phyloP scores from a whole-genome alignment of 2,113 vertebrate species.

The Aviceda subcristata region DNA sequence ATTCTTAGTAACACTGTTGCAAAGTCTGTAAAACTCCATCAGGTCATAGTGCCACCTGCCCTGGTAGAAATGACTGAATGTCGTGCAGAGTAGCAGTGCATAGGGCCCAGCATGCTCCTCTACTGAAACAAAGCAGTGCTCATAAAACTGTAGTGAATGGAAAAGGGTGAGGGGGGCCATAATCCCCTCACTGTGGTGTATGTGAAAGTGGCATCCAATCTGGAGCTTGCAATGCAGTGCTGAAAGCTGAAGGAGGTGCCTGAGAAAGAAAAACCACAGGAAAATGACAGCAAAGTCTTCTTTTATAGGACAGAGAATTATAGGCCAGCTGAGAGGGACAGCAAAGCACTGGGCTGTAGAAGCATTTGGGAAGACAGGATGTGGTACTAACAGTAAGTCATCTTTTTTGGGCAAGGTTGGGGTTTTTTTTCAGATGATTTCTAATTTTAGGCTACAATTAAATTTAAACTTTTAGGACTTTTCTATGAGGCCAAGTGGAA shows the following conservation, averaged over 20 bases:
- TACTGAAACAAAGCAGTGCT: neutral
- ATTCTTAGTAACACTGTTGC: neutral
- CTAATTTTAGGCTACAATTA: neutral
- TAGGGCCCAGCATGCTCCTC: neutral
- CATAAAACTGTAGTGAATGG: neutral
- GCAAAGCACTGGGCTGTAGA: neutral
- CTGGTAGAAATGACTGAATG: neutral
- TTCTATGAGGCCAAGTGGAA: neutral
- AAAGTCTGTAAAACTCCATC: neutral
- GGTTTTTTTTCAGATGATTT: neutral
- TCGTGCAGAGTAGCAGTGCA: neutral
- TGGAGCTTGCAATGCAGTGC: neutral
- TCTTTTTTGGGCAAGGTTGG: neutral
- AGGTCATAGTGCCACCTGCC: neutral
- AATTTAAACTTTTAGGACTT: neutral
- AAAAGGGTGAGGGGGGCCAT: neutral
- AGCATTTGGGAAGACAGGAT: neutral
- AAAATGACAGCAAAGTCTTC: neutral
- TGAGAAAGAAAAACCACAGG: neutral
- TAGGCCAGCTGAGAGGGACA: neutral
- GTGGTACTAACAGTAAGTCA: accelerated
- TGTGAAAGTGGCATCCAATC: neutral
- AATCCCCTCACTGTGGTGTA: neutral
- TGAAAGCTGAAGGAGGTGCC: neutral
- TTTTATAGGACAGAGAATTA: neutral